phyloP scores from a whole-genome alignment of 2,797 vertebrate genomes.

The Anomalospiza imberbis region DNA sequence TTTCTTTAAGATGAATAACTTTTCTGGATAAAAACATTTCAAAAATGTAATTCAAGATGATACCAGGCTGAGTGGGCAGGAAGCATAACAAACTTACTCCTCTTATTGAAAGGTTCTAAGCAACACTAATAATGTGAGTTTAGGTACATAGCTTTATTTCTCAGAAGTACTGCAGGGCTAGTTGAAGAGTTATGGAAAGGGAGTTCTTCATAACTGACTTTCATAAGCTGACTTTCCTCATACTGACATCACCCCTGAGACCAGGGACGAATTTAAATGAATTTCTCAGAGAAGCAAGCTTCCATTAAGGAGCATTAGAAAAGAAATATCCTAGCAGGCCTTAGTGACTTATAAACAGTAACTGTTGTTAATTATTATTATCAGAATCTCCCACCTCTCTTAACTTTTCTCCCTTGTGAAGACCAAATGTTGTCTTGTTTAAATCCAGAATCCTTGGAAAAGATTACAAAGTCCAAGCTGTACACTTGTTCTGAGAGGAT shows the following conservation, averaged over 20 bases:
- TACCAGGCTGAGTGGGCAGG: background rate
- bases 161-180: background rate
- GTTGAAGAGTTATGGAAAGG: background rate
- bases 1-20: background rate
- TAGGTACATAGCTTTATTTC: background rate
- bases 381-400: background rate
- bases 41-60: background rate
- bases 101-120: background rate
- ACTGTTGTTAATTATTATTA: background rate
- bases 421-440: background rate
- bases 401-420: fast-evolving
- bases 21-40: background rate
- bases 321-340: background rate
- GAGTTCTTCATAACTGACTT: background rate
- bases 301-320: background rate
- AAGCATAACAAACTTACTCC: background rate
- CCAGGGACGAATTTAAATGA: fast-evolving
- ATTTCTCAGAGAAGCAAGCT: background rate
- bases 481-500: background rate
- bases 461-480: background rate
- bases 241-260: fast-evolving
- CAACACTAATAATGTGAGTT: background rate
- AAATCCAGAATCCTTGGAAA: background rate
- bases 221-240: background rate
- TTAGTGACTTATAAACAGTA: background rate